phyloP scores from a whole-genome alignment of 2,113 vertebrate species.

The Triplophysa rosa region DNA sequence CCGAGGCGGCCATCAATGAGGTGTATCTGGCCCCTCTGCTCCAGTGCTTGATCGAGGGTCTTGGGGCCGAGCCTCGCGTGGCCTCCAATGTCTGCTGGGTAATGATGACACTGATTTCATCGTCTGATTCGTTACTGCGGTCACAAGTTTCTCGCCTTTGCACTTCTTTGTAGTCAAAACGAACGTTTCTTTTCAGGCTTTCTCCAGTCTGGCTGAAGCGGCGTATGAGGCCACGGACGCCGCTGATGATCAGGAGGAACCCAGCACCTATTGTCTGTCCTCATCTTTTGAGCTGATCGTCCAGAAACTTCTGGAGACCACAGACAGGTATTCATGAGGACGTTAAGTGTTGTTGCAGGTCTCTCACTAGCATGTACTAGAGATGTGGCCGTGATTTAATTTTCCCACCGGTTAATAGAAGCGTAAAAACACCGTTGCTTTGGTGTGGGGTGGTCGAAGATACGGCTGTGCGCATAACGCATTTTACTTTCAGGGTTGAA shows the following conservation, averaged over 20 bases:
- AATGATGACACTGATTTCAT: conserved; percentile 45
- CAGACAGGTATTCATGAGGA: conserved; percentile 83
- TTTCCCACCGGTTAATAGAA: no score
- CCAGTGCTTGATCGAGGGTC: conserved; percentile 95
- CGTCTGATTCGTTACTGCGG: no score
- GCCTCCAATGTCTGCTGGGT: conserved; percentile 99
- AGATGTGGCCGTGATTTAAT: no score
- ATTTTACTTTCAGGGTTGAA: no score
- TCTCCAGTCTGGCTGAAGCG: conserved; percentile 95
- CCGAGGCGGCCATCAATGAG: conserved; percentile 95
- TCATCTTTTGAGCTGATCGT: conserved; percentile 98
- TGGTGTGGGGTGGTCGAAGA: no score
- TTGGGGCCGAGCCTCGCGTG: conserved; percentile 92
- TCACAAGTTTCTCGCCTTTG: no score
- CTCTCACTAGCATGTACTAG: no score
- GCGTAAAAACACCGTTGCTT: no score
- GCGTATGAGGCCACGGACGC: conserved; percentile 97
- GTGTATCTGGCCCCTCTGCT: conserved; percentile 90
- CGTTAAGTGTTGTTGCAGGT: no score
- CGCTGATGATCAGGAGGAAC: conserved; percentile 94
- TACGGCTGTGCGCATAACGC: no score
- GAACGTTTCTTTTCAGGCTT: conserved; percentile 76
- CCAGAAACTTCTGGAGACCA: conserved; percentile 96
- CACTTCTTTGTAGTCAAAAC: no score
- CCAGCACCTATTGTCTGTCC: conserved; percentile 93